These are phyloP conservation scores for Rotaria socialis DNA, from an alignment of 2,888 invertebrate genomes.

Conservation along the genomic window DNA sequence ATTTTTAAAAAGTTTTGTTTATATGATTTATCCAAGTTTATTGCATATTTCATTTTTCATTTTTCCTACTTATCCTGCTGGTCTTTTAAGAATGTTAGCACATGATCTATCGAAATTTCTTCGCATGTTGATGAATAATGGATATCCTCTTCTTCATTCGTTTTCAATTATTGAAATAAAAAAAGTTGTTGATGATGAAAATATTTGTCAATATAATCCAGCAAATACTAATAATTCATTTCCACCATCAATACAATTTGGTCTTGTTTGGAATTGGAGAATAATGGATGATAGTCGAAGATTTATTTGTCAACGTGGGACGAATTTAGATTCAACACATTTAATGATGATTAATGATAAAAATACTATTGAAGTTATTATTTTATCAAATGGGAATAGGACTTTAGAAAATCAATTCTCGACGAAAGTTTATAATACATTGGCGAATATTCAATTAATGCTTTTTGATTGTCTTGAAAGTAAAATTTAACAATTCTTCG, in stretches of 20 bases:
- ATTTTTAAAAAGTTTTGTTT: neutral
- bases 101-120: neutral
- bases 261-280: neutral
- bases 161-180: neutral
- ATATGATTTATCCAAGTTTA: neutral
- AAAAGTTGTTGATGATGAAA: neutral
- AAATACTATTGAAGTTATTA: neutral
- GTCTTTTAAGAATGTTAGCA: neutral
- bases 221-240: neutral
- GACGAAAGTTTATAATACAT: too few species aligned
- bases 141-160: neutral
- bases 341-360: neutral
- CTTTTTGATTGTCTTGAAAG: too few species aligned
- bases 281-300: neutral
- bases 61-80: neutral
- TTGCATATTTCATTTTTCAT: neutral
- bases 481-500: too few species aligned
- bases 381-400: neutral
- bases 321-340: neutral
- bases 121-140: neutral
- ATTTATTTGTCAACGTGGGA: neutral
- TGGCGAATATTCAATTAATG: neutral
- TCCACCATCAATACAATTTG: neutral
- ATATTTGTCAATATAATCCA: neutral
- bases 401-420: too few species aligned